These are phyloP conservation scores for mouse (Mus musculus) DNA, from an alignment of 2,113 vertebrate genomes.

Conservation along the genomic window GRCm39 chr15:30911001-30911500, in stretches of 20 bases:
- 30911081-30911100: neutral
- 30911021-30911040: neutral
- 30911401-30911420: slow-evolving; percentile 19
- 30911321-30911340: slow-evolving; percentile 54
- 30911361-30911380: slow-evolving; percentile 63
- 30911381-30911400: slow-evolving; percentile 62
- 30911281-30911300: slow-evolving; percentile 49
- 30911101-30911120: neutral
- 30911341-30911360: slow-evolving; percentile 53
- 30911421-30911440: slow-evolving; percentile 32
- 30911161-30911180: slow-evolving; percentile 53
- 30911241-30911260: slow-evolving; percentile 60
- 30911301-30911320: slow-evolving; percentile 39
- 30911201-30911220: slow-evolving; percentile 63
- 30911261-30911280: slow-evolving; percentile 66
- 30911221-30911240: slow-evolving; percentile 42
- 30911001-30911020: neutral
- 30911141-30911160: slow-evolving; percentile 56
- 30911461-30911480: slow-evolving; percentile 4
- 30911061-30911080: neutral
- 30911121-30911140: slow-evolving; percentile 56
- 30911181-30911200: slow-evolving; percentile 68
- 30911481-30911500: neutral
- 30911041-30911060: neutral
- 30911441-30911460: slow-evolving; percentile 19